Evolutionary conservation across 2,888 invertebrate genomes (phyloP).

Genomic region (Ganaspis brasiliensis): DNA sequence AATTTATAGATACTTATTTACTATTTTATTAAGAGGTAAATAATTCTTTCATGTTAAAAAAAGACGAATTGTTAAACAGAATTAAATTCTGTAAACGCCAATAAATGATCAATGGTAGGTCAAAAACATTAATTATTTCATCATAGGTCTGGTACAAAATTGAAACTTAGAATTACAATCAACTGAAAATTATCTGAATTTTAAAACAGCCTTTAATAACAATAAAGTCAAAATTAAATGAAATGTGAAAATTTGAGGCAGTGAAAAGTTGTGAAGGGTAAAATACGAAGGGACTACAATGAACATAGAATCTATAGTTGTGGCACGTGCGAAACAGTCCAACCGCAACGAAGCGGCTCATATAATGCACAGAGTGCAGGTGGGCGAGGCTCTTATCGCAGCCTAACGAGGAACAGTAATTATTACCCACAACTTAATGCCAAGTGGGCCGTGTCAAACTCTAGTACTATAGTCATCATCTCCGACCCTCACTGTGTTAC

Average conservation of each 20-base stretch:
- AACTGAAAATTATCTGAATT: too few relatives aligned
- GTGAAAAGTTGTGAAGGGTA: background rate
- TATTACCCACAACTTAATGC: slow-evolving; percentile 75
- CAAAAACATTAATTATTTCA: too few relatives aligned
- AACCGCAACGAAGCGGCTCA: slow-evolving; percentile 59
- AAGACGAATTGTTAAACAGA: too few relatives aligned
- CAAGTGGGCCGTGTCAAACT: slow-evolving; percentile 68
- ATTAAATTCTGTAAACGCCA: too few relatives aligned
- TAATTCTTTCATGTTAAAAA: too few relatives aligned
- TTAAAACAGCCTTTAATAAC: background rate
- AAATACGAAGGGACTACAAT: slow-evolving; percentile 21
- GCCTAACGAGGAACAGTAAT: slow-evolving; percentile 76
- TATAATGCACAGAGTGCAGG: slow-evolving; percentile 69
- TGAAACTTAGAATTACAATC: slow-evolving; percentile 59
- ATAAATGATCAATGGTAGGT: too few relatives aligned
- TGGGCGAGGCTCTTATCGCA: slow-evolving; percentile 70
- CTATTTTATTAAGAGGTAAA: too few relatives aligned
- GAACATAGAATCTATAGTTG: slow-evolving; percentile 44
- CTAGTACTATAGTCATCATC: slow-evolving; percentile 51
- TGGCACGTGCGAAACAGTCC: slow-evolving; percentile 58
- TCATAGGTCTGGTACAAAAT: slow-evolving; percentile 68
- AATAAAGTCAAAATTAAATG: background rate
- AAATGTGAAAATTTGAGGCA: background rate
- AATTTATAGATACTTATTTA: too few relatives aligned
- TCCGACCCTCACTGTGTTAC: background rate